These are phyloP conservation scores for Nowickia ferox DNA, from an alignment of 2,888 invertebrate species.

Conservation along the genomic window DNA sequence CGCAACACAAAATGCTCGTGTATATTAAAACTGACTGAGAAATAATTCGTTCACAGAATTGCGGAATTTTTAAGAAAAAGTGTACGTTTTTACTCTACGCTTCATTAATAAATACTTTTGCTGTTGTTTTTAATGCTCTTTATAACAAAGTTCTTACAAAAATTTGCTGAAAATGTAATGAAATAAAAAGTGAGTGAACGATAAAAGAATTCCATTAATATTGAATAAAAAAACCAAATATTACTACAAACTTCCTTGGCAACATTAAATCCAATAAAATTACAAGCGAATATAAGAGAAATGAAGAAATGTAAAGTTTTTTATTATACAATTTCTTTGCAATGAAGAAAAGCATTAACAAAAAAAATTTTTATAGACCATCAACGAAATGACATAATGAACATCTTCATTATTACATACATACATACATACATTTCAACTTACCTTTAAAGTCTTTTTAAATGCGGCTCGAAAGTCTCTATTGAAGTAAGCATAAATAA, in stretches of 20 bases:
- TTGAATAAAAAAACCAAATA: not conserved
- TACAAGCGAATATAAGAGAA: conserved; percentile 9
- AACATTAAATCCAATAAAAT: conserved; percentile 58
- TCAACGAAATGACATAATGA: conserved; percentile 46
- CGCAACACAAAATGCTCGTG: no score
- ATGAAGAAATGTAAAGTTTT: conserved; percentile 20
- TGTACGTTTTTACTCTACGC: not conserved
- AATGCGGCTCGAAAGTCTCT: conserved; percentile 98
- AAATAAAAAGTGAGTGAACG: conserved; percentile 10
- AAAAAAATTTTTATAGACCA: conserved; percentile 40
- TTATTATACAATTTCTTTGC: conserved; percentile 33
- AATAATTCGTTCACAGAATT: not conserved
- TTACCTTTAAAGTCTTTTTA: conserved; percentile 90
- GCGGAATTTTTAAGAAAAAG: not conserved
- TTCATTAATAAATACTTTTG: conserved; percentile 10
- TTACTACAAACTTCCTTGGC: conserved; percentile 33
- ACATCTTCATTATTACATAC: not conserved
- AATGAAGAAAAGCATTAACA: conserved; percentile 39
- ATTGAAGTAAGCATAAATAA: conserved; percentile 99
- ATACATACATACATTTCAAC: conserved; percentile 38
- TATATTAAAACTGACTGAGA: not conserved
- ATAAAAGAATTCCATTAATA: conserved; percentile 16
- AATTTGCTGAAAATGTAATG: not conserved
- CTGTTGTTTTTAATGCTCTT: not conserved
- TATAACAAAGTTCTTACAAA: not conserved